Evolutionary conservation across 2,888 invertebrate genomes (phyloP).

Genomic region (Sthenelais limicola): DNA sequence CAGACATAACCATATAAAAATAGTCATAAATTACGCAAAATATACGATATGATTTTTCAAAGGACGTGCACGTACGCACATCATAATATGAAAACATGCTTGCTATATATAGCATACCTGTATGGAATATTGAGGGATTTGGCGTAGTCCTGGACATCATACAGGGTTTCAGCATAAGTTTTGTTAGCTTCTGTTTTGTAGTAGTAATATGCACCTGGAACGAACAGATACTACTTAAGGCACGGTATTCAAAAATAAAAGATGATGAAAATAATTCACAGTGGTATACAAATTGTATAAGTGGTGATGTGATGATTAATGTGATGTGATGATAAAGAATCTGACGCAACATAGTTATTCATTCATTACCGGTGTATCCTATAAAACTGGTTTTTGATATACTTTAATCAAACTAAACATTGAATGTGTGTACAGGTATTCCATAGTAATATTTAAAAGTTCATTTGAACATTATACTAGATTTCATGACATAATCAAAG

Average conservation of each 20-base stretch:
- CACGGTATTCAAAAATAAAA: too few species aligned
- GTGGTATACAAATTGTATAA: too few species aligned
- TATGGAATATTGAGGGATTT: conserved; percentile 55
- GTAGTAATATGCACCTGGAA: conserved; percentile 64
- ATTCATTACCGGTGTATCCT: too few species aligned
- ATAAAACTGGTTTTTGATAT: too few species aligned
- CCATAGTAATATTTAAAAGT: too few species aligned
- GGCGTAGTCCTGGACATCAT: conserved; percentile 57
- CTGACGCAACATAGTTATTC: too few species aligned
- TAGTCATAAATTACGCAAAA: neutral
- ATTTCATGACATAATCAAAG: neutral
- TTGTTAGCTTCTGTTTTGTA: conserved; percentile 58
- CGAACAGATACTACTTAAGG: too few species aligned
- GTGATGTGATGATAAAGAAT: too few species aligned
- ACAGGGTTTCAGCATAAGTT: conserved; percentile 59
- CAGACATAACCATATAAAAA: neutral
- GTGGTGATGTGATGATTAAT: too few species aligned
- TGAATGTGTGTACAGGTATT: too few species aligned
- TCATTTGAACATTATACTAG: neutral
- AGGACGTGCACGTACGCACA: neutral
- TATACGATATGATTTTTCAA: neutral
- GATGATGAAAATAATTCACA: too few species aligned
- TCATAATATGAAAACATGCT: neutral
- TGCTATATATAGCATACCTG: conserved; percentile 51
- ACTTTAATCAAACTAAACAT: too few species aligned